Evolutionary conservation across 2,888 invertebrate species (phyloP), one percentile per base, ranked within the genome.

Genomic region (Crioceris asparagi): DNA sequence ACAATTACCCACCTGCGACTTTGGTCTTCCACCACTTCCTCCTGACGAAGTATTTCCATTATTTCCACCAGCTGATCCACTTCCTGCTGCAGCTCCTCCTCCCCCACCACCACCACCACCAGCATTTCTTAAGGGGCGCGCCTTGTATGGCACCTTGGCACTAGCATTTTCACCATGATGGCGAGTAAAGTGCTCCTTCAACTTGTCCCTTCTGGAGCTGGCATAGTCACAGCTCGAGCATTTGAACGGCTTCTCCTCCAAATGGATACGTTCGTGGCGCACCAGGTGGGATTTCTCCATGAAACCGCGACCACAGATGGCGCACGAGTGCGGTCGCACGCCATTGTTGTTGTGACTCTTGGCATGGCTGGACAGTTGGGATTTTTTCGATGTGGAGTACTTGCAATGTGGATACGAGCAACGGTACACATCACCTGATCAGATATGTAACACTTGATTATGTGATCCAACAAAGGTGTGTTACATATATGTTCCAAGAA

Each of bases 221-320:
- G 73, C 71, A 54, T 79, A 79, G 44, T 76, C 75, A 58, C 79
- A 79, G 43, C 70, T 66, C 10, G 68, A 66, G 54, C 78, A 78
- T 48, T 74, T 74, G 59, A 74, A 75, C 1, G 77, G 74, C 49
- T 75, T 74, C 41, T 75, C 76, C 45, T 71, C 68, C 29, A 73
- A 59, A 59, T 80, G 80, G 35, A 77, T 75, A 27, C 75, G 61
- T 54, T 77, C 75, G 54, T 80, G 80, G 2, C 80, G 65, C 8
- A 75, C 67, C 39, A 80, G 59, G 59, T 79, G 79, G 21, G 75
- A 74, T 49, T 75, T 77, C 53, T 79, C 79, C 53, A 78, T 71
- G 54, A 80, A 80, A 10, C 72, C 72, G 31, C 75, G 66, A 1
- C 73, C 72, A 56, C 77, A 77, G 11, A 68, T 64, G 15, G 63